Percentiles rank a stretch among this genome's conserved stretches.
phyloP scores from a whole-genome alignment of 2,113 vertebrate genomes.

The Gymnarchus niloticus region DNA sequence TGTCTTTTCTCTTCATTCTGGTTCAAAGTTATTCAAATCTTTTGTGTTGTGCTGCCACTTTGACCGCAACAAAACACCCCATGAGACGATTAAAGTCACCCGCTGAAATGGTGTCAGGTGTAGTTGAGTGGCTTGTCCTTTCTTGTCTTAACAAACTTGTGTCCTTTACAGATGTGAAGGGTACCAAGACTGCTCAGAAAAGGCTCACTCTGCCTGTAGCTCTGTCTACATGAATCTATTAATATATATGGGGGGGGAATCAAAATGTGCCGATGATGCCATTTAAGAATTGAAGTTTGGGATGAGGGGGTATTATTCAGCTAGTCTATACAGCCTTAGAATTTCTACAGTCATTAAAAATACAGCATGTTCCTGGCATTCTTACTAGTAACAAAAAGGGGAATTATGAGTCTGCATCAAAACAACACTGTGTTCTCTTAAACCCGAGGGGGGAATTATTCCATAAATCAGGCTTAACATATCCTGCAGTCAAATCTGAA shows the following conservation, averaged over 20 bases:
- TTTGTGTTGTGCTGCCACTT: background rate
- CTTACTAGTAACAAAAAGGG: background rate
- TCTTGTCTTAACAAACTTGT: background rate
- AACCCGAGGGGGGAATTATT: too few species aligned
- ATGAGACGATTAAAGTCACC: background rate
- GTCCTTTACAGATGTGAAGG: background rate
- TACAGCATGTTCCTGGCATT: background rate
- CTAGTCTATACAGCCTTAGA: background rate
- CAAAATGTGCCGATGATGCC: background rate
- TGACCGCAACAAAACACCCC: background rate
- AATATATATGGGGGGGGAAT: background rate
- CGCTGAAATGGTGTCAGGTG: too few species aligned
- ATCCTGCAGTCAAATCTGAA: too few species aligned
- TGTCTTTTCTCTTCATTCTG: background rate
- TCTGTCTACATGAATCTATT: background rate
- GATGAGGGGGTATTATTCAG: background rate
- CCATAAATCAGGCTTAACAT: too few species aligned
- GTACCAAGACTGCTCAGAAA: background rate
- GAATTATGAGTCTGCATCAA: background rate
- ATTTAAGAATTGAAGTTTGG: background rate
- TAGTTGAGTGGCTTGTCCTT: background rate
- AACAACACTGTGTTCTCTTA: background rate
- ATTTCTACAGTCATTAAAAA: background rate
- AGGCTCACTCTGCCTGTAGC: background rate
- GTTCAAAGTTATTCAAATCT: background rate